Percentiles rank a stretch among this genome's conserved stretches.
Evolutionary conservation across 2,797 vertebrate species (phyloP).

Genomic region (Gymnoscopelus braueri): DNA sequence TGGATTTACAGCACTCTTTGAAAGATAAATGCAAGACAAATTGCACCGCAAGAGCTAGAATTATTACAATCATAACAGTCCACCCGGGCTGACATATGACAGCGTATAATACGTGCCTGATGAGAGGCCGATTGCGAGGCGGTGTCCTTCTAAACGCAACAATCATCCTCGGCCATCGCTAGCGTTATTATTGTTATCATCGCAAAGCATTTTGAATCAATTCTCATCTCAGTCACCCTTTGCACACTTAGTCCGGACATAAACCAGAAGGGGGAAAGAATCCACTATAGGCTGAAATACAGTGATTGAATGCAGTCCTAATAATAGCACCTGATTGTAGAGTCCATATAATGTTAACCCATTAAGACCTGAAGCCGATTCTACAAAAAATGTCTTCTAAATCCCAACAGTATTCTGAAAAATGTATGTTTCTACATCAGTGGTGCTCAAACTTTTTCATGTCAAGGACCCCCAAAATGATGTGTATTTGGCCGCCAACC

Average conservation of each 20-base stretch:
- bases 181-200: conserved; percentile 6
- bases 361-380: background rate
- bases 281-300: background rate
- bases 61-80: conserved; percentile 29
- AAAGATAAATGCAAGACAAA: conserved; percentile 24
- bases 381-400: too few species aligned
- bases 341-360: background rate
- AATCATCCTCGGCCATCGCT: conserved; percentile 13
- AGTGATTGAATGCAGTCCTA: conserved; percentile 56
- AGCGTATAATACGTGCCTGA: conserved; percentile 11
- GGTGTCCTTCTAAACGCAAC: conserved; percentile 16
- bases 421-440: too few species aligned
- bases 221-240: background rate
- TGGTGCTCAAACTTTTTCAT: too few species aligned
- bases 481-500: too few species aligned
- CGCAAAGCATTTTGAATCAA: background rate
- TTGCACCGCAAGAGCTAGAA: conserved; percentile 1
- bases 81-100: background rate
- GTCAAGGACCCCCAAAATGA: too few species aligned
- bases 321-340: conserved; percentile 54
- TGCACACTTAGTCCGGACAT: conserved; percentile 2
- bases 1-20: conserved; percentile 10
- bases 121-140: conserved; percentile 1
- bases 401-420: too few species aligned
- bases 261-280: conserved; percentile 10